A percentile compares a stretch with the other conserved stretches of the same genome.
Conservation (phyloP, 1,140 invertebrate genomes). For the Galleria mellonella region DNA sequence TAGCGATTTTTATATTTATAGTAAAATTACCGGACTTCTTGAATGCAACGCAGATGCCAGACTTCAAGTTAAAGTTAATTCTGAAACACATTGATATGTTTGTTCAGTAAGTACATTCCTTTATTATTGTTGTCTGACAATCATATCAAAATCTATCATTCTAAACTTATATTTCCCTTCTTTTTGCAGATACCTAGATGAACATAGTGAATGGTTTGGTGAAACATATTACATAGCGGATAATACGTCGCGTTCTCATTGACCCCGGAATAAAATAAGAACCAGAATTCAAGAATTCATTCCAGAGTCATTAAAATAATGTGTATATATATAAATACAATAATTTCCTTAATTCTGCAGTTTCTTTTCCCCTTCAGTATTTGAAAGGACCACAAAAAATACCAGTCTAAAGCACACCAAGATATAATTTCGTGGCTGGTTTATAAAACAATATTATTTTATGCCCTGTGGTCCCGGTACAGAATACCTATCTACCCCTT, state of each 20-base stretch:
- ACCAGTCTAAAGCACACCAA: too few relatives aligned
- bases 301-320: too few relatives aligned
- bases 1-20: constrained; percentile 28
- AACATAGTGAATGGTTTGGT: constrained; percentile 69
- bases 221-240: constrained; percentile 60
- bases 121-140: background rate
- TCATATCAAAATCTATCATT: too few relatives aligned
- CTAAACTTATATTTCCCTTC: background rate
- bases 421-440: too few relatives aligned
- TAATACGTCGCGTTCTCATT: constrained; percentile 45
- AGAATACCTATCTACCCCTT: too few relatives aligned
- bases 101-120: constrained; percentile 58
- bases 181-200: constrained; percentile 56
- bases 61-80: constrained; percentile 62
- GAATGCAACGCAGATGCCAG: constrained; percentile 65
- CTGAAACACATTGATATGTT: constrained; percentile 67
- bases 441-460: too few relatives aligned
- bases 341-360: too few relatives aligned
- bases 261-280: background rate
- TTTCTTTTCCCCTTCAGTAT: too few relatives aligned
- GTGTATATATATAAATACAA: too few relatives aligned
- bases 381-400: too few relatives aligned
- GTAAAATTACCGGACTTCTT: constrained; percentile 67
- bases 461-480: too few relatives aligned
- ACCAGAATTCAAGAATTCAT: too few relatives aligned